Evolutionary conservation across 2,113 vertebrate genomes (phyloP), one percentile per base, ranked within the genome.

Genomic region (Seriola quinqueradiata): DNA sequence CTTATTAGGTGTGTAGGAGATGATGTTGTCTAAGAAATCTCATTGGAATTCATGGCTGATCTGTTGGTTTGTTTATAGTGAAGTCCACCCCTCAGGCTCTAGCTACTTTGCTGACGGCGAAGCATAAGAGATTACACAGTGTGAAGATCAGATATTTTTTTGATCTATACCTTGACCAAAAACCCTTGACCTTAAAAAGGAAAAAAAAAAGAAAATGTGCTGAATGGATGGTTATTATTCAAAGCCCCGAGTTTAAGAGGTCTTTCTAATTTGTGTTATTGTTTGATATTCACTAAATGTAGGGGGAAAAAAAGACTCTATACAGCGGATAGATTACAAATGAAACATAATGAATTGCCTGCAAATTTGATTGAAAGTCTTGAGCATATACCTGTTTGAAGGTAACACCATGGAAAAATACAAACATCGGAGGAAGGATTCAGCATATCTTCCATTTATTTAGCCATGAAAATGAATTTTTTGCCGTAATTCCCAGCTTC

Each of bases 31-130:
- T 40, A 67, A 48, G 58, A 59, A 7, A 70, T 59, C 75, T 89
- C 76, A 84, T 89, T 84, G 66, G 42, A 67, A 92, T 92, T 75
- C 83, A 69, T 36, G 70, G 46, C 68, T 23, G 50, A 64, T 82
- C 44, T 52, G 58, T 52, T 65, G 46, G 67, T 87, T 89, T 87
- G 82, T 89, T 87, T 88, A 88, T 70, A 75, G 73, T 64, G 73
- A 79, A 54, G 68, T 81, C 84, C 63, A 42, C 11, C 80, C 88
- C 81, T 74, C 65, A 70, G 80, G 86, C 82, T 64, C 32, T 21
- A 52, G 84, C 71, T 71, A 65, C 78, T 86, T 85, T 90, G 89
- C 88, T 92, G 86, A 88, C 21, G 65, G 77, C 52, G 5, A 89
- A 57, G 69, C 57, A 77, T 68, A 55, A 66, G 68, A 70, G 86